A percentile compares a stretch with the other conserved stretches of the same genome.
Conservation (phyloP, 2,113 vertebrate genomes). For the Pterocles burchelli region DNA sequence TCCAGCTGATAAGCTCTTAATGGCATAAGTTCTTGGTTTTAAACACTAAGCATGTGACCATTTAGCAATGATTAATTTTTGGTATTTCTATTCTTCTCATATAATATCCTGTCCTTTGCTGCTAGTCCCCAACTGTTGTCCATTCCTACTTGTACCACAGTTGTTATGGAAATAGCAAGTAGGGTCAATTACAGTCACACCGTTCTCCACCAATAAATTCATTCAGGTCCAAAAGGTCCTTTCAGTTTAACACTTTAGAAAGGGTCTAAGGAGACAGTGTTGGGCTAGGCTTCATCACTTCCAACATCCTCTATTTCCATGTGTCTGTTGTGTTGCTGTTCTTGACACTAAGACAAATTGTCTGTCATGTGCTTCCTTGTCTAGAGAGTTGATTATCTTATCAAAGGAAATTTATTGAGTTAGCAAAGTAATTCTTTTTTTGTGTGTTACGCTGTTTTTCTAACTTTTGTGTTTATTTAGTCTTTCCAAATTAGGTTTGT, state of each 20-base stretch:
- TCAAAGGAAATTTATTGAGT: background rate
- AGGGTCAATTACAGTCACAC: background rate
- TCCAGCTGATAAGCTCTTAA: background rate
- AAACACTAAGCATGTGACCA: background rate
- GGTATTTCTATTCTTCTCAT: background rate
- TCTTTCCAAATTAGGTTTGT: background rate
- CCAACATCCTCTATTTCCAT: rapidly evolving
- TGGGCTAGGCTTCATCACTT: background rate
- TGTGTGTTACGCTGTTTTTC: background rate
- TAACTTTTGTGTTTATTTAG: background rate
- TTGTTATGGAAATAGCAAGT: background rate
- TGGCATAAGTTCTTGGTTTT: background rate
- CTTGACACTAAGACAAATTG: background rate
- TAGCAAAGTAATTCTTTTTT: background rate
- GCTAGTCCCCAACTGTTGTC: background rate
- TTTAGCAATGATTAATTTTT: background rate
- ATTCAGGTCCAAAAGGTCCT: background rate
- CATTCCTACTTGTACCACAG: background rate
- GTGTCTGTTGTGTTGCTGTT: background rate
- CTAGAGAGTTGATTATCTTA: background rate
- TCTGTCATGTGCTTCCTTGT: background rate
- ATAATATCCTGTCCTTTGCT: background rate
- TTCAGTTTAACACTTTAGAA: background rate
- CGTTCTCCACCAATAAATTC: background rate
- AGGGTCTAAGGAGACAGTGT: background rate